Evolutionary conservation across 2,888 invertebrate species (phyloP), one percentile per base, ranked within the genome.

Genomic region (Ditylenchus weischeri): DNA sequence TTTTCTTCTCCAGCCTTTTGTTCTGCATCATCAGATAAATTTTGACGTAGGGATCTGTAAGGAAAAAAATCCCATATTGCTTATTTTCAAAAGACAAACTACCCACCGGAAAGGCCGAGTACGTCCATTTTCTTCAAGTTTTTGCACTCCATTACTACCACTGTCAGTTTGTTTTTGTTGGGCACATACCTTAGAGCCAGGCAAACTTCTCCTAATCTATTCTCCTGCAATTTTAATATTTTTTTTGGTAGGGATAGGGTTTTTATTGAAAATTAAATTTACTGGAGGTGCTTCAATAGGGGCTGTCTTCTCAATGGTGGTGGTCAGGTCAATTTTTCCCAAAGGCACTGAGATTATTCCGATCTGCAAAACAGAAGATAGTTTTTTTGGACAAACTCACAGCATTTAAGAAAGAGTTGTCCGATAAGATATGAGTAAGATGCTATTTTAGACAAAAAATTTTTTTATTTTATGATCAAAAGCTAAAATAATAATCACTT

Each of bases 1-100:
- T 99, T 91, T 98, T 98, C 90, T 99, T 99, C 90, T 99, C 98
- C 86, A 98, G 89, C n/a, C 98, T 90, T 88, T 99, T 99, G 84
- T 93, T 96, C 85, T 96, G 96, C 88, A 94, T 93, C 92, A 98
- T 93, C 86, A 99, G 88, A 83, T 96, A 95, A 85, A 99, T 95
- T 88, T 99, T 99, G 86, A 98, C 96, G 88, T 98, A 98, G 83
- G 98, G 96, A 91, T 98, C 96, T 71, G 61, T 10, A 15, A 21
- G n/a, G 38, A 35, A 43, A 18, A 29, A 47, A 18, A 10, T 51
- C 7, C 51, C 13, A 6, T 8, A 51, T 23, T n/a, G n/a, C 7
- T 10, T 57, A 38, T 60, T 62, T 13, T 62, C 10, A 19, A 62
- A 10, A 11, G 6, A 47, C n/a, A 66, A 54, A 29, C 10, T 43